phyloP scores from a whole-genome alignment of 2,113 vertebrate genomes.

The Mola mola region DNA sequence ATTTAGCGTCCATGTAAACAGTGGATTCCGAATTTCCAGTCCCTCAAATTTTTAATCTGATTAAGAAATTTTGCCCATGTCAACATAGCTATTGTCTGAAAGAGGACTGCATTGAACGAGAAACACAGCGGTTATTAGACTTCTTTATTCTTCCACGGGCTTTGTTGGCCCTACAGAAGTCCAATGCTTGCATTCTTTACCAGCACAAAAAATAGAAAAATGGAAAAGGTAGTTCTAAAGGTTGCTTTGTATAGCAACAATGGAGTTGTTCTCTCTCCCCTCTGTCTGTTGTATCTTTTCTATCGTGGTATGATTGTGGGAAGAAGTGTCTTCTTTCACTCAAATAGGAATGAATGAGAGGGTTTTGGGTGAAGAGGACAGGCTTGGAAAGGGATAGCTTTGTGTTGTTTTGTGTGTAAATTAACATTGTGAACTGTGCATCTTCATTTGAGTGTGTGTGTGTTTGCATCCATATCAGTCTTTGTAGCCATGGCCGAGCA shows the following conservation, averaged over 20 bases:
- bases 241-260: slow-evolving; percentile 48
- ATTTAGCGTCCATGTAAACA: too few relatives aligned
- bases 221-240: slow-evolving; percentile 4
- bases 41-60: too few relatives aligned
- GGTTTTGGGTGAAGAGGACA: slow-evolving; percentile 22
- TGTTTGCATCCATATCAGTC: slow-evolving; percentile 6
- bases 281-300: slow-evolving; percentile 40
- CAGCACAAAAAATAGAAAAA: slow-evolving; percentile 30
- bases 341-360: slow-evolving; percentile 33
- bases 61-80: too few relatives aligned
- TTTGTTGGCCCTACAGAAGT: slow-evolving; percentile 44
- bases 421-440: slow-evolving; percentile 11
- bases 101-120: slow-evolving; percentile 62
- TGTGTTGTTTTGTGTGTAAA: slow-evolving; percentile 18
- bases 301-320: slow-evolving; percentile 33
- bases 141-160: slow-evolving; percentile 55
- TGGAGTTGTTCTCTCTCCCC: slow-evolving; percentile 21
- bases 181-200: slow-evolving; percentile 38
- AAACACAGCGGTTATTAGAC: slow-evolving; percentile 47
- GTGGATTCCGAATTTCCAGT: too few relatives aligned
- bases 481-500: slow-evolving; percentile 13
- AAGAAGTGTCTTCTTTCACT: slow-evolving; percentile 46
- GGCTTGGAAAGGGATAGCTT: slow-evolving; percentile 29
- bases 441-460: not conserved
- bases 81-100: too few relatives aligned